Conservation (phyloP, 2,113 vertebrate species). For the Rafetus swinhoei region DNA sequence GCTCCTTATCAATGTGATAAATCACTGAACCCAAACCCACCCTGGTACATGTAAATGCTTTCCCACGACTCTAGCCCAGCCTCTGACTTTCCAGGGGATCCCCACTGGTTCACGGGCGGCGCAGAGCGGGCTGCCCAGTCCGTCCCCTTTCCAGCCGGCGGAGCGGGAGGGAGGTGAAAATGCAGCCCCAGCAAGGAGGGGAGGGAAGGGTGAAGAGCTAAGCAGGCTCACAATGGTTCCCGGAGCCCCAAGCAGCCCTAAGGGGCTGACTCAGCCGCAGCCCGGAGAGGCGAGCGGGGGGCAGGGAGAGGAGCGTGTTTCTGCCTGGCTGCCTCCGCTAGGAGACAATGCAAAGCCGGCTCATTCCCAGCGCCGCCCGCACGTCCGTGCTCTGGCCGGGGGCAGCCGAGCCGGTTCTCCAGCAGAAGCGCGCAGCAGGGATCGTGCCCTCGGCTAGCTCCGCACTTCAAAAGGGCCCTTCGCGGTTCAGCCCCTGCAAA, state of each 20-base stretch:
- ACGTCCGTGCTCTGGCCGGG: too few species aligned
- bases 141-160: background rate
- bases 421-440: too few species aligned
- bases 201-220: background rate
- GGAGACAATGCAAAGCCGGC: background rate
- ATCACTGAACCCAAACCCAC: background rate
- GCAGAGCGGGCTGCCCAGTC: background rate
- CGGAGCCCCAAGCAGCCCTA: background rate
- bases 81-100: background rate
- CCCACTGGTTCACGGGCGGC: background rate
- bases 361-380: background rate
- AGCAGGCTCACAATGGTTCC: background rate
- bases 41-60: background rate
- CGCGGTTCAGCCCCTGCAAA: conserved; percentile 1
- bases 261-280: background rate
- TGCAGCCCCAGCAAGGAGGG: background rate
- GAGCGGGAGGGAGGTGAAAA: background rate
- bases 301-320: background rate
- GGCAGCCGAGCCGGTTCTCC: too few species aligned
- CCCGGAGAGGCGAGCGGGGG: background rate
- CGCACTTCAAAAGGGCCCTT: background rate
- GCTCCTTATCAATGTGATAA: background rate
- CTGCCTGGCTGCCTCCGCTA: background rate
- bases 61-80: background rate
- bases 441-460: background rate